These are phyloP conservation scores for Apodemus sylvaticus DNA, from an alignment of 2,113 vertebrate genomes.

Conservation along the genomic window DNA sequence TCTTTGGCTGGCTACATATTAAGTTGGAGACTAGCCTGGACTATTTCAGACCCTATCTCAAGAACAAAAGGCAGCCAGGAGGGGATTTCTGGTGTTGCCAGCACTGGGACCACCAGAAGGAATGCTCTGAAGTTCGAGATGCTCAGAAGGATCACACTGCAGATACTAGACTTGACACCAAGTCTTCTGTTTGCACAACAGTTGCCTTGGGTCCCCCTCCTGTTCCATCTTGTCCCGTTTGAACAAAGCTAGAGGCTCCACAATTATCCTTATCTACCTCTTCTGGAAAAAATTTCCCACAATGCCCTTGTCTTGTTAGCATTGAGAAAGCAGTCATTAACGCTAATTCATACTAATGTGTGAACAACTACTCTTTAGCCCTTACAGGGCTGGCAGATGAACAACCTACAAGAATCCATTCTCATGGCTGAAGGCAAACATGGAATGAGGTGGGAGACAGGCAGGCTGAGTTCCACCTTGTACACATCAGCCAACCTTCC, in stretches of 20 bases:
- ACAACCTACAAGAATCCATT: neutral
- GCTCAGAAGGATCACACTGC: neutral
- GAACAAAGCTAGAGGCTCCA: neutral
- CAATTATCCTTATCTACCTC: neutral
- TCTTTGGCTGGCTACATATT: neutral
- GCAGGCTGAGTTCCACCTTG: neutral
- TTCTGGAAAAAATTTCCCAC: neutral
- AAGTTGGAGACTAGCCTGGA: neutral
- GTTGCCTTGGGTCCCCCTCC: neutral
- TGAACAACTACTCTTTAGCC: neutral
- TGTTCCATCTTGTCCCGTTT: neutral
- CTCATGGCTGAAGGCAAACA: neutral
- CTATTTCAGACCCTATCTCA: neutral
- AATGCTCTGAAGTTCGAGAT: too few relatives aligned
- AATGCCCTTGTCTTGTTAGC: neutral
- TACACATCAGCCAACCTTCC: neutral
- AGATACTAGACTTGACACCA: neutral
- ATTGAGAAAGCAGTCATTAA: neutral
- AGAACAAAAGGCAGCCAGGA: neutral
- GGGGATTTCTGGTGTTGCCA: neutral
- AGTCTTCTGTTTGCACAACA: neutral
- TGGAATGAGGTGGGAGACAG: neutral
- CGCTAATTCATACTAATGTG: conserved; percentile 18
- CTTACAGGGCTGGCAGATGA: neutral
- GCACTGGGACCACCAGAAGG: neutral